Conservation (phyloP, 2,888 invertebrate species). For the Leucoptera coffeella region DNA sequence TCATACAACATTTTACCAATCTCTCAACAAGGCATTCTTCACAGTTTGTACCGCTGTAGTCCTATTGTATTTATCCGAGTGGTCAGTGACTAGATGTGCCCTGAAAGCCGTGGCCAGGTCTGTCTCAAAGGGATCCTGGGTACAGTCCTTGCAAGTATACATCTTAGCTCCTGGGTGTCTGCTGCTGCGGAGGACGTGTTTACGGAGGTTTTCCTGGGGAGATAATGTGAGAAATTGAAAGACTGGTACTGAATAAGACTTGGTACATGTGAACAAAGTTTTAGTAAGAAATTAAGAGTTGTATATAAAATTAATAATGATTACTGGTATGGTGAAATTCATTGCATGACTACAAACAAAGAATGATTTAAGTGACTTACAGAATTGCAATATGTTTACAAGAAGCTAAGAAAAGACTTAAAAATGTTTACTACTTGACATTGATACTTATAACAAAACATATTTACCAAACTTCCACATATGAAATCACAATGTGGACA, state of each 20-base stretch:
- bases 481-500: slow-evolving; percentile 79
- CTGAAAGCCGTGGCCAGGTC: slow-evolving; percentile 65
- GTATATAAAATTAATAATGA: no score
- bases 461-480: slow-evolving; percentile 74
- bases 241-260: no score
- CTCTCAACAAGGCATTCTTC: slow-evolving; percentile 19
- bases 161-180: slow-evolving; percentile 72
- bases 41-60: slow-evolving; percentile 39
- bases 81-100: slow-evolving; percentile 55
- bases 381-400: no score
- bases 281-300: no score
- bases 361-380: no score
- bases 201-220: slow-evolving; percentile 77
- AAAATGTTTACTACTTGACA: no score
- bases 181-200: slow-evolving; percentile 74
- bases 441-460: no score
- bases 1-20: not conserved
- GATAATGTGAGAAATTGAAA: not conserved
- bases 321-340: no score
- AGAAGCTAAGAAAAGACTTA: no score
- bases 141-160: slow-evolving; percentile 71
- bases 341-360: no score
- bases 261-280: no score
- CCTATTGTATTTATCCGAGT: slow-evolving; percentile 45
- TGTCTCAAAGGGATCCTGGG: slow-evolving; percentile 34